A percentile compares a stretch with the other conserved stretches of the same genome.
These are phyloP conservation scores for Hesperophylax magnus DNA, from an alignment of 1,140 invertebrate species.

Conservation along the genomic window DNA sequence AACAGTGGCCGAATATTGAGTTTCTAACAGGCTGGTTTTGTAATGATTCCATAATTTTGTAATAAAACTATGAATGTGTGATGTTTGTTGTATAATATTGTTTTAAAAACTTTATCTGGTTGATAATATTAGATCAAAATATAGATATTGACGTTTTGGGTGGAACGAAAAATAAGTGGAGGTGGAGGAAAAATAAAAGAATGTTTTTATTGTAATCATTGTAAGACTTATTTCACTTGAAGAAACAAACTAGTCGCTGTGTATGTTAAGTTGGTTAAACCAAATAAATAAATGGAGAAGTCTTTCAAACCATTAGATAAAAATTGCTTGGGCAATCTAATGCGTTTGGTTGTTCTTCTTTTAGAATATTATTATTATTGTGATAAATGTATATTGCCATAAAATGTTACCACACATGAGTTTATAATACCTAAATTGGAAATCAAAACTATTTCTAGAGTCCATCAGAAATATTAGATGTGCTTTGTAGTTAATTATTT, in stretches of 20 bases:
- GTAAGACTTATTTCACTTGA: too few species aligned
- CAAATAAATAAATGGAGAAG: constrained; percentile 5
- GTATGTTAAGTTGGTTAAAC: constrained; percentile 36
- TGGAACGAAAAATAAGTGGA: too few species aligned
- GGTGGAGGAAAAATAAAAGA: too few species aligned
- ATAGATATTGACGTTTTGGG: too few species aligned
- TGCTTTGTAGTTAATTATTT: constrained; percentile 46
- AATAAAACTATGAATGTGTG: too few species aligned
- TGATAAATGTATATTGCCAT: constrained; percentile 47
- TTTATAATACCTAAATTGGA: constrained; percentile 7
- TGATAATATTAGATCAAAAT: too few species aligned
- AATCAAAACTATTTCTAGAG: not conserved
- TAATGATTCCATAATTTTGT: too few species aligned
- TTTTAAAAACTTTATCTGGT: too few species aligned
- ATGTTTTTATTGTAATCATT: too few species aligned
- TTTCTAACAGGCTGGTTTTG: too few species aligned
- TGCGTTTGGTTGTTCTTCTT: constrained; percentile 6
- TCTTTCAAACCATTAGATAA: constrained; percentile 8
- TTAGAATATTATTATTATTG: constrained; percentile 30
- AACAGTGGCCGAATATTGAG: too few species aligned
- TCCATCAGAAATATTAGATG: constrained; percentile 26
- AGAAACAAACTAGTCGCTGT: constrained; percentile 23
- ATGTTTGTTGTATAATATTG: too few species aligned
- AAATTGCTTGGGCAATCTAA: constrained; percentile 14
- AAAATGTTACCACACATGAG: constrained; percentile 39